Evolutionary conservation across 35 echinoderm and acorn worm genomes (phyloP).

Genomic region (Patiria miniata): DNA sequence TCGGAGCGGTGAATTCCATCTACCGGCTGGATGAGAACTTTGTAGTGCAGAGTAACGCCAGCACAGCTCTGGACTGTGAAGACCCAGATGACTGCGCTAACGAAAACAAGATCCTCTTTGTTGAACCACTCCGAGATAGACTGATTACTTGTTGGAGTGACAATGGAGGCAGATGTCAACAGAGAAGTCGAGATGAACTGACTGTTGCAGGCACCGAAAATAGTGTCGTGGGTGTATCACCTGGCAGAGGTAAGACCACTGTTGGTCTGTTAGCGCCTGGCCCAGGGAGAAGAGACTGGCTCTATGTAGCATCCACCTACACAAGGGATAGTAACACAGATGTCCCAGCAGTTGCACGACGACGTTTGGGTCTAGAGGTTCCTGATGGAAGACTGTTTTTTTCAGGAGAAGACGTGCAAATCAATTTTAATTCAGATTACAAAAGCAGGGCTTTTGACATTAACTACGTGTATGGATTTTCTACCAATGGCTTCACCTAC

Average conservation of each 20-base stretch:
- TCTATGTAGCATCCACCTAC: constrained; percentile 26
- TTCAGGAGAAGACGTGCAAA: background rate
- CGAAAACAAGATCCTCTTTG: constrained; percentile 30
- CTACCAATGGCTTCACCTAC: constrained; percentile 8
- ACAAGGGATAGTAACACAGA: background rate
- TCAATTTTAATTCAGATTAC: background rate
- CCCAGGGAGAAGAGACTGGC: background rate
- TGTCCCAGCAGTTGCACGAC: background rate
- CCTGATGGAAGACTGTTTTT: background rate
- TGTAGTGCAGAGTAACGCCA: background rate
- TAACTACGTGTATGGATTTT: constrained; percentile 24
- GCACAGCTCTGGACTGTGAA: background rate
- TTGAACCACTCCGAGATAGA: constrained; percentile 26
- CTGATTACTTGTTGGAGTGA: constrained; percentile 29
- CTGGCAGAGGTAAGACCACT: background rate
- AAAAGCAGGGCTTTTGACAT: background rate
- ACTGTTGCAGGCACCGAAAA: background rate
- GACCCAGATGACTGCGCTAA: background rate
- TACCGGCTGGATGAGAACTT: constrained; percentile 44
- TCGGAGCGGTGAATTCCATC: constrained; percentile 41
- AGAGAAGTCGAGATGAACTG: background rate
- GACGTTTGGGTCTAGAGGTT: background rate
- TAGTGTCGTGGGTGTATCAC: background rate
- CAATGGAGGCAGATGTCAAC: constrained; percentile 3
- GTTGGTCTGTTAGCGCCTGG: constrained; percentile 22